Base-by-base conservation (phyloP, 2,888 invertebrate genomes). In the Drosophila ustulata region DNA sequence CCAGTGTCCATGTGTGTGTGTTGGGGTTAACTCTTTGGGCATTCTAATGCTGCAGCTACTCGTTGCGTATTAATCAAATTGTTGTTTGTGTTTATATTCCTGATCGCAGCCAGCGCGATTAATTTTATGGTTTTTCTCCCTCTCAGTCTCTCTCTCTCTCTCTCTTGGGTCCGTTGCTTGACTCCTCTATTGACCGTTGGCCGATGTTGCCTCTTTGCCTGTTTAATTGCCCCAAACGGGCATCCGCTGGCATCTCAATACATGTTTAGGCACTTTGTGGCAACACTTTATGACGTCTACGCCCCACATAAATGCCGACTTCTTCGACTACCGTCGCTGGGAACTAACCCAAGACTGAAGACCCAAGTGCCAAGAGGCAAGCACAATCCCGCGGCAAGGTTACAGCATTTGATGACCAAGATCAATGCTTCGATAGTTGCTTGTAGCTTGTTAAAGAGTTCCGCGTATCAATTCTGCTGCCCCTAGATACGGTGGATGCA, bases 251-350 rank as follows among this genome's bases (percentile, higher is more conserved):
- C 88, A 88, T 71, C 80, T 83, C 86, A 80, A 88, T 83, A 88
- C 83, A 83, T 80, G 86, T 71, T 83, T 88, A 88, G 88, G 82
- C 88, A 83, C 83, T 83, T 88, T 83, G 88, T 85, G 78, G 80
- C 80, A 83, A 83, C 88, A 83, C 83, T 88, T 83, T 83, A 85
- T 88, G 83, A 67, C 66, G 80, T 65, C 74, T 79, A 82, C 80
- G 85, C 88, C 82, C 88, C 59, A 45, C 51, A 47, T 46, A 39
- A 23, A 30, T 45, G 25, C 30, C 3, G 43, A 32, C 32, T 45
- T n/a, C 39, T 65, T 65, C 39, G 68, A 61, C 55, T 70, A 70
- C 51, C 51, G 51, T 51, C 8, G 51, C 13, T 51, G 51, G 51
- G 51, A 51, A 51, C 51, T 26, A 13, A 37, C 37, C 37, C 0